A percentile compares a stretch with the other conserved stretches of the same genome.
phyloP scores from a whole-genome alignment of 2,797 vertebrate species.

The Darevskia nairensis region DNA sequence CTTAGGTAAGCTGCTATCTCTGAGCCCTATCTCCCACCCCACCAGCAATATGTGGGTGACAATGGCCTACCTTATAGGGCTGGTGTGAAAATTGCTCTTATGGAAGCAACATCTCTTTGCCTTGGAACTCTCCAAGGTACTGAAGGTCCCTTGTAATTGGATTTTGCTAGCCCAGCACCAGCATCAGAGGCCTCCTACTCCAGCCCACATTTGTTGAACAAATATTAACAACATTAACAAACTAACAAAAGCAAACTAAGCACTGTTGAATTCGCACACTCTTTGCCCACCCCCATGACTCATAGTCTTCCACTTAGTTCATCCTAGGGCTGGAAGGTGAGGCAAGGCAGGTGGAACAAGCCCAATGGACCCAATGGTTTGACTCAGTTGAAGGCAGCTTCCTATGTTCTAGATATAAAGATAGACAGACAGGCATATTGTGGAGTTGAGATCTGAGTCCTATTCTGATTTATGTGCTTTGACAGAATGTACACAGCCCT shows the following conservation, averaged over 20 bases:
- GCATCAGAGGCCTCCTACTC: background rate
- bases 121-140: background rate
- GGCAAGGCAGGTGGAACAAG: too few species aligned
- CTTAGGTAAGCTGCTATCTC: background rate
- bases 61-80: background rate
- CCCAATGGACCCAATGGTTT: too few species aligned
- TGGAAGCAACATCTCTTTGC: background rate
- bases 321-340: too few species aligned
- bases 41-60: background rate
- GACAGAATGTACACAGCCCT: background rate
- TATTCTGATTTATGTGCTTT: background rate
- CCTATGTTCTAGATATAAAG: background rate
- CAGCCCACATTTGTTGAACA: background rate
- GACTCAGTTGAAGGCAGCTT: too few species aligned
- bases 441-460: background rate
- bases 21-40: background rate
- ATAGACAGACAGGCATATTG: background rate
- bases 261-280: too few species aligned
- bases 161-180: background rate
- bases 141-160: background rate
- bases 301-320: too few species aligned
- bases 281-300: too few species aligned
- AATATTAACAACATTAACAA: too few species aligned
- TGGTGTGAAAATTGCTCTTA: background rate
- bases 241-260: too few species aligned